A percentile compares a stretch with the other conserved stretches of the same genome.
Conservation (phyloP, 1,140 invertebrate genomes). For the Apocrypta bakeri region DNA sequence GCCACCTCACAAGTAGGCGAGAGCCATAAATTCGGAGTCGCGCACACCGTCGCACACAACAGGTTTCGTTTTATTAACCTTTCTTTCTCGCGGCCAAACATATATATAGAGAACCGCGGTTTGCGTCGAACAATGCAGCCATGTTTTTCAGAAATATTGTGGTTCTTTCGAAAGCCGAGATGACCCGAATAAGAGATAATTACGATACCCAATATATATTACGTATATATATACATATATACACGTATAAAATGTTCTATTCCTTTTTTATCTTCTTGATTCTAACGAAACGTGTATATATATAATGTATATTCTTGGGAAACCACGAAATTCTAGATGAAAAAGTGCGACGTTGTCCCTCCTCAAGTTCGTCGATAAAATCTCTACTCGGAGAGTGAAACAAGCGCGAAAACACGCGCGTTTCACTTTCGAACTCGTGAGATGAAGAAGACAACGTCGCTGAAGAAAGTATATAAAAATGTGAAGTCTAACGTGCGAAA, state of each 20-base stretch:
- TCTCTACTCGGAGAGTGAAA: background rate
- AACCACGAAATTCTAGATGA: background rate
- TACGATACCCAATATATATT: background rate
- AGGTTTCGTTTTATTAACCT: background rate
- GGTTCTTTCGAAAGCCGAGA: background rate
- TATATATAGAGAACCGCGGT: too few relatives aligned
- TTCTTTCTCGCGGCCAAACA: background rate
- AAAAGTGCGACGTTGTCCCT: background rate
- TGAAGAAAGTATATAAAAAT: background rate
- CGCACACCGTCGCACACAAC: background rate
- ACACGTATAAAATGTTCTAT: too few relatives aligned
- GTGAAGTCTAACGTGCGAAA: too few relatives aligned
- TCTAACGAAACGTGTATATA: too few relatives aligned
- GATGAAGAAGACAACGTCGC: background rate
- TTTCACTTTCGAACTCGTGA: conserved; percentile 31
- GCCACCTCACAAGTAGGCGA: background rate
- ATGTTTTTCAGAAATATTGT: background rate
- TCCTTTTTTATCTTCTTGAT: background rate
- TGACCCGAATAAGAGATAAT: background rate
- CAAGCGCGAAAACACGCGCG: background rate
- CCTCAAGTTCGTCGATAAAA: background rate
- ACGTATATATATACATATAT: too few relatives aligned
- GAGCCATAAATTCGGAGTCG: background rate
- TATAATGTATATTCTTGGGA: too few relatives aligned
- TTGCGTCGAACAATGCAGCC: too few relatives aligned